These are phyloP conservation scores for Oceanodroma leucorhoa DNA, from an alignment of 2,797 vertebrate genomes.

Conservation along the genomic window DNA sequence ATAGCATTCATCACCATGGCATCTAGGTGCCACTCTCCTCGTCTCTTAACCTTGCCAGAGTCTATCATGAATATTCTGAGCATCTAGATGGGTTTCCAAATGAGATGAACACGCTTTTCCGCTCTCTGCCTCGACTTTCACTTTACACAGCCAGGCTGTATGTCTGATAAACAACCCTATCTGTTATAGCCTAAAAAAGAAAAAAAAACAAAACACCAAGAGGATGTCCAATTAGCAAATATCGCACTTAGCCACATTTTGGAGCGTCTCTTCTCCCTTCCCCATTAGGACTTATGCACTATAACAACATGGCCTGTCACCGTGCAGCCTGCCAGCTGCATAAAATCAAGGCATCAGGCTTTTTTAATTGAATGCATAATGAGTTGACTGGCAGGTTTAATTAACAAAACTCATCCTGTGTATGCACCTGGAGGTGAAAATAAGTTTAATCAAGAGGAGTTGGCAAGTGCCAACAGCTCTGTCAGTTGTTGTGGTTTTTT, in stretches of 20 bases:
- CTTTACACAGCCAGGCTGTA: not conserved
- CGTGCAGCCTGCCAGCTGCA: constrained; percentile 42
- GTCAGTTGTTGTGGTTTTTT: not conserved
- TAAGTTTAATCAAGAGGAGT: constrained; percentile 63
- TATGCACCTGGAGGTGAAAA: constrained; percentile 69
- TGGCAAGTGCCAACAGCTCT: constrained; percentile 62
- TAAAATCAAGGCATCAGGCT: constrained; percentile 36
- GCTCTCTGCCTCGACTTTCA: not conserved
- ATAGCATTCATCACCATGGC: constrained; percentile 50
- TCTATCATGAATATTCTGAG: constrained; percentile 55
- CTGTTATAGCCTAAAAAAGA: accelerated
- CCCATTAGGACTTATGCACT: not conserved
- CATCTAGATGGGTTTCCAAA: not conserved
- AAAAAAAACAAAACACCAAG: not conserved
- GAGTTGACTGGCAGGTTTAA: constrained; percentile 70
- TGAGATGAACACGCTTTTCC: not conserved
- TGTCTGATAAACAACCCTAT: not conserved
- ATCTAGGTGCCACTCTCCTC: constrained; percentile 46
- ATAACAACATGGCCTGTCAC: constrained; percentile 25
- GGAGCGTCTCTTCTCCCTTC: not conserved
- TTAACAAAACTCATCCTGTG: constrained; percentile 67
- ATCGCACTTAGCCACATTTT: not conserved
- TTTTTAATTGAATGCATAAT: constrained; percentile 62
- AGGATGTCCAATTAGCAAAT: constrained; percentile 40
- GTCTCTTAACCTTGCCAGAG: constrained; percentile 53